A percentile compares a stretch with the other conserved stretches of the same genome.
Evolutionary conservation across 2,888 invertebrate genomes (phyloP).

Genomic region (Eupithecia vulgata): DNA sequence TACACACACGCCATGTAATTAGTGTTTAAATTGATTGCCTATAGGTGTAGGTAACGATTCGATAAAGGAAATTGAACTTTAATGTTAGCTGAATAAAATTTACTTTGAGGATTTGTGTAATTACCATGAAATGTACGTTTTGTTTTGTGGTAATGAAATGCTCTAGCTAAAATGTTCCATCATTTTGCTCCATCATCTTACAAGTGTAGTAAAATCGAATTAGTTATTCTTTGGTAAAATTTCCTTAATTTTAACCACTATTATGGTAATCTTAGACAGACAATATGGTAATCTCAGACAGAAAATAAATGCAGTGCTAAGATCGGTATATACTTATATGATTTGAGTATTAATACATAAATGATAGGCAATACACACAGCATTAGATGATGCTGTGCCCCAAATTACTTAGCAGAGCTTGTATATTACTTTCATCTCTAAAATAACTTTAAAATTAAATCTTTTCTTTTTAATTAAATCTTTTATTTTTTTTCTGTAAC

Average conservation of each 20-base stretch:
- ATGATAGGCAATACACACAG: background rate
- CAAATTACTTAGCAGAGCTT: background rate
- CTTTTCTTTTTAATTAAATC: too few relatives aligned
- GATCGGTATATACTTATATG: background rate
- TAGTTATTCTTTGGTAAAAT: background rate
- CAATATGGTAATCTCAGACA: background rate
- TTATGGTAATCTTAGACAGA: too few relatives aligned
- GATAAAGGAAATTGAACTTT: background rate
- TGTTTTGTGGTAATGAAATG: background rate
- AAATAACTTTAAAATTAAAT: too few relatives aligned
- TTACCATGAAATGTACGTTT: background rate
- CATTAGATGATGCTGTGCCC: too few relatives aligned
- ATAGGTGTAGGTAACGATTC: background rate
- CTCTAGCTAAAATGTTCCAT: background rate
- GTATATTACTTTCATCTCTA: background rate
- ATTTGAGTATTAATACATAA: background rate
- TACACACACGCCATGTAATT: slow-evolving; percentile 54
- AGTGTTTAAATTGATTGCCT: slow-evolving; percentile 39
- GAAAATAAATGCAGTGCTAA: background rate
- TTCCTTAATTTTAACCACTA: too few relatives aligned
- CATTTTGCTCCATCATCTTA: background rate
- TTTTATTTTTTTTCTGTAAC: too few relatives aligned
- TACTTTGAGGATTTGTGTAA: background rate
- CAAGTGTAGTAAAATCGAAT: background rate
- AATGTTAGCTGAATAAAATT: background rate